Base-by-base conservation (phyloP, 2,888 invertebrate genomes). In the Synanthedon tipuliformis region DNA sequence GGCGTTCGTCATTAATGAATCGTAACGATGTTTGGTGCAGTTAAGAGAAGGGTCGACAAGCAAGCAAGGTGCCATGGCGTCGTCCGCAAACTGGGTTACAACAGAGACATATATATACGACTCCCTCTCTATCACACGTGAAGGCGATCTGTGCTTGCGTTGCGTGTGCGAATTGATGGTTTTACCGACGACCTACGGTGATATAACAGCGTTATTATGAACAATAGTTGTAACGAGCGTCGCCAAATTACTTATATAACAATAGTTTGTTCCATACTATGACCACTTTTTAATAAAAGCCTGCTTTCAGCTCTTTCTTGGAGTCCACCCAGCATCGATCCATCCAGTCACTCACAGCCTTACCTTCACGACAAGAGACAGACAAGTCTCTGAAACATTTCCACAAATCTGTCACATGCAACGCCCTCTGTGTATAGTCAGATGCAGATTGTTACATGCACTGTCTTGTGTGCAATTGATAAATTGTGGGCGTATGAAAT, bases 61-160 rank as follows among this genome's bases (percentile, higher is more conserved):
- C 34, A 65, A 23, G 67, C 62, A 65, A 73, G 73, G 72, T 74
- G 72, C 65, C 66, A 69, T 66, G 71, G 67, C 70, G 70, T 34
- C 61, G 68, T 65, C 69, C 66, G 70, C 69, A 55, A 78, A 69
- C 71, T 78, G 65, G 78, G 81, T 76, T 78, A 75, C 56, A 63
- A 58, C 59, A 57, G 69, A 72, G 71, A 68, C 62, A 60, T 62
- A 57, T 62, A 57, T 53, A 57, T 55, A 58, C 58, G 56, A 58
- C 55, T 59, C 59, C 65, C 61, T 75, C 74, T 71, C 69, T 65
- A 60, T 76, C 74, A 53, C 62, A 23, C 50, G 41, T 48, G 5
- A 50, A 45, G 48, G 59, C 57, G 54, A 58, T 53, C 56, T 60
- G 56, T 64, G 64, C 68, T 65, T 68, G 62, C 58, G 66, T 65